Base-by-base conservation (phyloP, 2,888 invertebrate species). In the Holacanthella duospinosa region DNA sequence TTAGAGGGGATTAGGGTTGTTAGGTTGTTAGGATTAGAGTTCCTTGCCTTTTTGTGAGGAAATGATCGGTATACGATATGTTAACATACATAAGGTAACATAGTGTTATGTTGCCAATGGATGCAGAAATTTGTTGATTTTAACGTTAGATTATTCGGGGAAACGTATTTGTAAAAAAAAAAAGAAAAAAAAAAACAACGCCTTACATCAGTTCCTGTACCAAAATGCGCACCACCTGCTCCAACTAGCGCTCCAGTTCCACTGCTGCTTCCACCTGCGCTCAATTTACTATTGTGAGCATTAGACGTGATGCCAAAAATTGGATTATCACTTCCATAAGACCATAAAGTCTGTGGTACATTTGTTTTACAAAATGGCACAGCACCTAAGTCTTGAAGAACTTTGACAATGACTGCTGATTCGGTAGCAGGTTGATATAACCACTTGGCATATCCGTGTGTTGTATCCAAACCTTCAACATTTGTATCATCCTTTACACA, bases 401-500 rank as follows among this genome's bases (percentile, higher is more conserved):
- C 62, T 28, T 64, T 60, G n/a, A 73, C 69, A 4, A 74, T 43
- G 6, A 67, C 68, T 2, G 72, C 63, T 58, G 67, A 70, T 6
- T 72, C 69, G 24, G 60, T 25, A 21, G 65, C 68, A 3, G 77
- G 77, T 60, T 74, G 66, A 64, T 70, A 70, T 16, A 76, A 66
- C 21, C 69, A 69, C 60, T 75, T 74, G 3, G 75, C 76, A 54
- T 60, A 67, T 26, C 77, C 77, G 9, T 72, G 58, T 12, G 75
- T 75, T 28, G 75, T 73, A 63, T 78, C 78, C 67, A 77, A 73
- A n/a, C 76, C 77, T 69, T 74, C 69, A 6, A 78, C 68, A 61
- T 73, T 65, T 36, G 71, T 67, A 62, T 73, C 74, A 54, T 77
- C 77, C 65, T 77, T 76, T 43, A 76, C 68, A 60, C 75, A 74